Evolutionary conservation across 2,888 invertebrate species (phyloP), one percentile per base, ranked within the genome.

Genomic region (Pollenia griseotomentosa): DNA sequence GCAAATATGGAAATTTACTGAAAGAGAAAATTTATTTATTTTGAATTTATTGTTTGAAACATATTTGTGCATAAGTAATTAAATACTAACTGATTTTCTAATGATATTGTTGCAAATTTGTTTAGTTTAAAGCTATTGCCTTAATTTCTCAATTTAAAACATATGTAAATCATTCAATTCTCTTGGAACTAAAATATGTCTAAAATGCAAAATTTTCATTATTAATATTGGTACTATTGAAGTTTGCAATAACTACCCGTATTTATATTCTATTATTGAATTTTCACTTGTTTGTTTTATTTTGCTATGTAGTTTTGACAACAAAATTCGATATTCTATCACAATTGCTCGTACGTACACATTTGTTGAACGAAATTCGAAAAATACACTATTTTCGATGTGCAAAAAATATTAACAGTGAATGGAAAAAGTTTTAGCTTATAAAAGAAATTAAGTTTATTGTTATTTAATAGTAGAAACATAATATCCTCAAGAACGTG

Each of bases 291-390:
- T 16, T 71, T 57, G 23, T 57, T n/a, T 19, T n/a, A 44, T 23
- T 23, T 44, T 44, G 33, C 0, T 46, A 10, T 53, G 53, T 53
- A 51, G 2, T 51, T 16, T 0, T 14, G 14, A n/a, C 40, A 14
- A 5, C 16, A 42, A 70, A 33, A 70, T 53, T 16, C n/a, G 40
- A 40, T 70, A 40, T 68, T 68, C n/a, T 68, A 40, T 70, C 33
- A 51, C 10, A 68, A 40, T 68, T 68, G 1, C 33, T 11, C 33
- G 42, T 16, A 55, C 19, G 12, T 19, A 12, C 16, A 16, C n/a
- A 53, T 14, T 42, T n/a, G 5, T 6, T 33, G 11, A 40, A 11
- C 6, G 11, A 4, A 23, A 57, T 57, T n/a, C 23, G 23, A 11
- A 57, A 55, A 57, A 0, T 19, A 23, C 23, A 57, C 10, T 19